phyloP scores from a whole-genome alignment of 1,140 invertebrate genomes.

The Dreissena rostriformis region DNA sequence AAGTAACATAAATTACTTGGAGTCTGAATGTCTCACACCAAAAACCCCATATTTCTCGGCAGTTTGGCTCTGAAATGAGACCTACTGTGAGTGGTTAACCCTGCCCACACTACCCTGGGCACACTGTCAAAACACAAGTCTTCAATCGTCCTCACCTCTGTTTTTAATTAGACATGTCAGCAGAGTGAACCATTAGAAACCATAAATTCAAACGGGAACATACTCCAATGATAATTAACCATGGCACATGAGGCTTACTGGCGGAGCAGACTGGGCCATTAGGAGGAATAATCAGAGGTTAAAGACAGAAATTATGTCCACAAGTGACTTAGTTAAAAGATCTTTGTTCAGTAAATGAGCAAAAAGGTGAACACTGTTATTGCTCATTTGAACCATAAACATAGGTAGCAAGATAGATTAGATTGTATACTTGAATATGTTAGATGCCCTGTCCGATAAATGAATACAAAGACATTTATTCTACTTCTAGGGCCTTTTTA shows the following conservation, averaged over 20 bases:
- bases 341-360: too few species aligned
- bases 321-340: slow-evolving; percentile 40
- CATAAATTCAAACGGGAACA: slow-evolving; percentile 55
- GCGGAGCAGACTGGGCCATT: slow-evolving; percentile 38
- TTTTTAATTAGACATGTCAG: slow-evolving; percentile 57
- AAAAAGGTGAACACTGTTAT: too few species aligned
- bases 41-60: not conserved
- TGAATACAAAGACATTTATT: too few species aligned
- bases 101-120: slow-evolving; percentile 24
- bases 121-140: slow-evolving; percentile 36
- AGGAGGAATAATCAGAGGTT: slow-evolving; percentile 18
- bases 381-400: too few species aligned
- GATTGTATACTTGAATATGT: too few species aligned
- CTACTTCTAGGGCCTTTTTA: too few species aligned
- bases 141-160: slow-evolving; percentile 45
- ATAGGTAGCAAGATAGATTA: too few species aligned
- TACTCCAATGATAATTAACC: slow-evolving; percentile 45
- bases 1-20: slow-evolving; percentile 4
- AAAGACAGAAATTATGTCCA: slow-evolving; percentile 50
- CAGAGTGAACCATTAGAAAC: slow-evolving; percentile 37
- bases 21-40: not conserved
- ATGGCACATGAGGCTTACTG: slow-evolving; percentile 18
- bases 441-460: too few species aligned
- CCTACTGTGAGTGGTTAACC: too few species aligned
- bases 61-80: too few species aligned